Percentiles rank a stretch among this genome's conserved stretches.
Evolutionary conservation across 37 sponge, comb jelly and placozoan species (phyloP).

Genomic region (Aphrocallistes beatrix): DNA sequence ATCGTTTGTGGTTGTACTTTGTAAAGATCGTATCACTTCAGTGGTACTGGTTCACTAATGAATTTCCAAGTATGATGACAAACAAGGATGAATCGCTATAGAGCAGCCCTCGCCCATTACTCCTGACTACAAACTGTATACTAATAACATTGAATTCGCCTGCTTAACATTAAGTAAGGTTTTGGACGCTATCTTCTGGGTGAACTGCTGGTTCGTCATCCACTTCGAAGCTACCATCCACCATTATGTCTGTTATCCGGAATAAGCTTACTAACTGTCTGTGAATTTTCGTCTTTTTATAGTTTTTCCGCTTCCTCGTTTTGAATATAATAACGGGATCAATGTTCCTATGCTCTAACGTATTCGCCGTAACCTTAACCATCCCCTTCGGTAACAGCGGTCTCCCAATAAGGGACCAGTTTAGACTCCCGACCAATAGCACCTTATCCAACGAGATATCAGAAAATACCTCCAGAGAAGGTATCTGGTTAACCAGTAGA

Average conservation of each 20-base stretch:
- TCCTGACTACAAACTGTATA: too few relatives aligned
- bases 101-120: too few relatives aligned
- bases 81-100: too few relatives aligned
- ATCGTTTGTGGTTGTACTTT: too few relatives aligned
- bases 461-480: neutral
- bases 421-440: neutral
- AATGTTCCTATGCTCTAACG: neutral
- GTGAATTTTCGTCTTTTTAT: conserved; percentile 1
- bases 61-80: too few relatives aligned
- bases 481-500: neutral
- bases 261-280: neutral
- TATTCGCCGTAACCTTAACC: neutral
- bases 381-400: neutral
- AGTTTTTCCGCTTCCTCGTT: neutral
- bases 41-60: too few relatives aligned
- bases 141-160: too few relatives aligned
- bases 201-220: neutral
- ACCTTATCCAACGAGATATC: neutral
- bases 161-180: too few relatives aligned
- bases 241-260: neutral
- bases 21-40: too few relatives aligned
- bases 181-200: neutral
- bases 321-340: neutral
- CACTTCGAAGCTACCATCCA: neutral
- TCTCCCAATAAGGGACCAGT: neutral